Evolutionary conservation across 2,888 invertebrate species (phyloP).

Genomic region (Clostera curtula): DNA sequence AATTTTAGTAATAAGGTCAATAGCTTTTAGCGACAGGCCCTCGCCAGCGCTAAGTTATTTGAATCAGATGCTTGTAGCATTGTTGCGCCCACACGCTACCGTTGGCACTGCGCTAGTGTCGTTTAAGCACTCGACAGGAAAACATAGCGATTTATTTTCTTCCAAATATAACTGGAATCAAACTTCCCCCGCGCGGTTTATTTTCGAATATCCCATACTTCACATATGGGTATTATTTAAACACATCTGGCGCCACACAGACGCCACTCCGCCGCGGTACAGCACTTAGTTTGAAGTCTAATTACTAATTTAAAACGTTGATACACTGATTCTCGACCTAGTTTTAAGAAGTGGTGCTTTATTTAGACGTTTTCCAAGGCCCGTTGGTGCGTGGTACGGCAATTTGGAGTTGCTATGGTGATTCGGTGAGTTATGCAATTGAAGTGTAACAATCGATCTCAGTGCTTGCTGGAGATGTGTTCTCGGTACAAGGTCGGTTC

Average conservation of each 20-base stretch:
- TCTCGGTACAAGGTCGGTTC: constrained; percentile 38
- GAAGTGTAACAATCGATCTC: constrained; percentile 27
- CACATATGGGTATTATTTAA: constrained; percentile 55
- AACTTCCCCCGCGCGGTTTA: constrained; percentile 65
- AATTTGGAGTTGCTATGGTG: constrained; percentile 47
- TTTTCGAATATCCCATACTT: constrained; percentile 47
- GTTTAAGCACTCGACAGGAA: constrained; percentile 29
- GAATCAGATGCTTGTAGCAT: constrained; percentile 1
- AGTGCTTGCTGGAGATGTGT: constrained; percentile 28
- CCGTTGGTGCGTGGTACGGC: constrained; percentile 40
- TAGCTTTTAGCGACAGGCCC: background rate
- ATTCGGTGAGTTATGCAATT: constrained; percentile 34
- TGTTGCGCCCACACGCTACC: background rate
- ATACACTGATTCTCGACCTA: constrained; percentile 56
- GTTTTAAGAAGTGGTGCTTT: constrained; percentile 34
- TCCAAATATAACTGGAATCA: constrained; percentile 53
- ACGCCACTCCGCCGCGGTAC: constrained; percentile 31
- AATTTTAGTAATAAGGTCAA: too few relatives aligned
- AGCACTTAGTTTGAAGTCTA: constrained; percentile 26
- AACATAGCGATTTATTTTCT: constrained; percentile 32
- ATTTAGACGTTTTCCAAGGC: constrained; percentile 42
- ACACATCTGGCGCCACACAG: constrained; percentile 49
- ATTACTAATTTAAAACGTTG: constrained; percentile 24
- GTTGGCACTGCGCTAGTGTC: background rate
- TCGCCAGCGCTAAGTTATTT: background rate